Evolutionary conservation across 2,113 vertebrate species (phyloP), one percentile per base, ranked within the genome.

Genomic region (Corynorhinus townsendii): DNA sequence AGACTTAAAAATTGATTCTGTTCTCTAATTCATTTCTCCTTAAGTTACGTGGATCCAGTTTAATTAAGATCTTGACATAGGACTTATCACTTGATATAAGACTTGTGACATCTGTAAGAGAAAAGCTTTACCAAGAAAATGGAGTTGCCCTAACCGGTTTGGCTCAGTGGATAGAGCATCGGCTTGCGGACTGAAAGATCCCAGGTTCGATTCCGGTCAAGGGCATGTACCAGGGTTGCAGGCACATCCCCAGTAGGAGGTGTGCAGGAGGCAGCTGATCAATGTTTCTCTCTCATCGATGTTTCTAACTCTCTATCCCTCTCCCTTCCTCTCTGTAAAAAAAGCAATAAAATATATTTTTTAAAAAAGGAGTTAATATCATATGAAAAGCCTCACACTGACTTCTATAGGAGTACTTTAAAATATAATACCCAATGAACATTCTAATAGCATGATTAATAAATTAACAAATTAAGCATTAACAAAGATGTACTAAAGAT

Each of bases 391-490:
- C 40, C n/a, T 93, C 77, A 88, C 9, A 47, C 0, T 52, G 40
- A 89, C n/a, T 90, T 95, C 76, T 77, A 87, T 9, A 88, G 20
- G 49, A 93, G n/a, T 81, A 22, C n/a, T 90, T 91, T 95, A 92
- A 93, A 88, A 86, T 56, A 24, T 33, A 87, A 47, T 47, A 72
- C 33, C 24, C 12, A 43, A 43, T 33, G 35, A 79, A 54, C 49
- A 59, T 66, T 77, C 47, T 82, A 77, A 92, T 66, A 88, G 59
- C 20, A 84, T 66, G 68, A 87, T 73, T 85, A 52, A 47, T n/a
- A 96, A 80, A 87, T 49, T 68, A 89, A 93, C 59, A 95, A 93
- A 87, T 28, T 62, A 62, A 62, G 59, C 24, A 62, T 62, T 62
- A 62, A 86, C 11, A 80, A 72, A 82, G 49, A 64, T 86, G 3